Evolutionary conservation across 2,113 vertebrate species (phyloP), one percentile per base, ranked within the genome.

Genomic region (Ctenodactylus gundi): DNA sequence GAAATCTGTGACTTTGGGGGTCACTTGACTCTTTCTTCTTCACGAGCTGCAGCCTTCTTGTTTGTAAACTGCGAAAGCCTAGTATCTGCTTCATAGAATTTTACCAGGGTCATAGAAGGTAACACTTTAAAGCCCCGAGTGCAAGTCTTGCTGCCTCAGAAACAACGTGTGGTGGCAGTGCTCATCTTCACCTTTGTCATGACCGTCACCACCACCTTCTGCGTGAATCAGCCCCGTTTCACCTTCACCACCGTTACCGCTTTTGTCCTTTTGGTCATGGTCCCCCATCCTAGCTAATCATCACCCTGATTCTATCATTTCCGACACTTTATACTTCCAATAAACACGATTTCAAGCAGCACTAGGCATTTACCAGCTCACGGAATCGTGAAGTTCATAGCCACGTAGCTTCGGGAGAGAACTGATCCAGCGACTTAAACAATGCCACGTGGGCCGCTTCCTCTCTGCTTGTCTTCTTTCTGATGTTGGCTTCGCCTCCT

Each of bases 361-460:
- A 91, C 51, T 13, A 11, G 0, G 41, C 11, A 6, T 67, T 20
- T 4, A 60, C 10, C 14, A 23, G 23, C 31, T 92, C 20, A 21
- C 27, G 10, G 21, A 29, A 41, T 21, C 31, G 2, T 34, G 4
- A 49, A 53, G 51, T 39, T 89, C 72, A 73, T 20, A 49, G 46
- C 17, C 57, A 9, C 4, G 41, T 12, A 84, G 62, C 84, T 25
- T 58, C n/a, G 51, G 29, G 18, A 20, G 44, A 75, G 25, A 29
- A 51, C 2, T 53, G 73, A 68, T 41, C 65, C 55, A 67, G 27
- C 85, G 39, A 44, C 4, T 49, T 44, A 21, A 55, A 18, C 8
- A 21, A 0, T 10, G 11, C 21, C 67, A 34, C 3, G 2, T 3
- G 15, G 41, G 12, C 13, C 31, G 0, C 4, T 41, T 57, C 2